Evolutionary conservation across 2,797 vertebrate species (phyloP).

Genomic region (Meriones psammophilus): DNA sequence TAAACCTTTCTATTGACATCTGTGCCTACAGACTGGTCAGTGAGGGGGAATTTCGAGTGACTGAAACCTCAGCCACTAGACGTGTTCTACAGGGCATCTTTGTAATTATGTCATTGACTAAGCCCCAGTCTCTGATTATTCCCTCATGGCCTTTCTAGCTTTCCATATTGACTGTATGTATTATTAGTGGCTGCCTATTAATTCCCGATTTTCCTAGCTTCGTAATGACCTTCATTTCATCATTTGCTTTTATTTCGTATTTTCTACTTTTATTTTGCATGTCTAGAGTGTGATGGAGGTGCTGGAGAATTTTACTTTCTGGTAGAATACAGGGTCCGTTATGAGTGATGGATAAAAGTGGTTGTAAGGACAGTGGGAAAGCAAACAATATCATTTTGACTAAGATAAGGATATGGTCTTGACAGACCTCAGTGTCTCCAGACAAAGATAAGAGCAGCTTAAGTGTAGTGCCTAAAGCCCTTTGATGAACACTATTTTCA

Average conservation of each 20-base stretch:
- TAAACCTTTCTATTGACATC: conserved; percentile 69
- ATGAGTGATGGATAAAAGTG: conserved; percentile 12
- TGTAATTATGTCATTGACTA: conserved; percentile 59
- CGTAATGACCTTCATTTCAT: not conserved
- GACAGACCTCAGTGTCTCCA: not conserved
- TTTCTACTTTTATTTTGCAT: not conserved
- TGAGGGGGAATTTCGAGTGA: conserved; percentile 62
- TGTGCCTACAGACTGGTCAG: conserved; percentile 61
- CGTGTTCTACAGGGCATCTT: conserved; percentile 48
- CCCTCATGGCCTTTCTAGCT: conserved; percentile 31
- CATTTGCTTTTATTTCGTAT: not conserved
- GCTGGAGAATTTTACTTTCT: conserved; percentile 13
- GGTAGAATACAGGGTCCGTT: conserved; percentile 42
- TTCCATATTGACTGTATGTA: not conserved
- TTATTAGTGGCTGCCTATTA: conserved; percentile 39
- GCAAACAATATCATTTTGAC: conserved; percentile 50
- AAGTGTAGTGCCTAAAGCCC: conserved; percentile 7
- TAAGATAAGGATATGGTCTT: conserved; percentile 30
- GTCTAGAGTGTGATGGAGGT: conserved; percentile 8
- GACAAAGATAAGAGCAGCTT: conserved; percentile 48
- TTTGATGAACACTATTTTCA: conserved; percentile 50
- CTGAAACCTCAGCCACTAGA: conserved; percentile 66
- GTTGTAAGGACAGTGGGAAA: conserved; percentile 28
- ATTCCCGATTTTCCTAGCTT: not conserved
- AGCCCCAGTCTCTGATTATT: conserved; percentile 41